Percentiles rank a stretch among this genome's conserved stretches.
These are phyloP conservation scores for Folsomia manolachei DNA, from an alignment of 2,888 invertebrate species.

Conservation along the genomic window DNA sequence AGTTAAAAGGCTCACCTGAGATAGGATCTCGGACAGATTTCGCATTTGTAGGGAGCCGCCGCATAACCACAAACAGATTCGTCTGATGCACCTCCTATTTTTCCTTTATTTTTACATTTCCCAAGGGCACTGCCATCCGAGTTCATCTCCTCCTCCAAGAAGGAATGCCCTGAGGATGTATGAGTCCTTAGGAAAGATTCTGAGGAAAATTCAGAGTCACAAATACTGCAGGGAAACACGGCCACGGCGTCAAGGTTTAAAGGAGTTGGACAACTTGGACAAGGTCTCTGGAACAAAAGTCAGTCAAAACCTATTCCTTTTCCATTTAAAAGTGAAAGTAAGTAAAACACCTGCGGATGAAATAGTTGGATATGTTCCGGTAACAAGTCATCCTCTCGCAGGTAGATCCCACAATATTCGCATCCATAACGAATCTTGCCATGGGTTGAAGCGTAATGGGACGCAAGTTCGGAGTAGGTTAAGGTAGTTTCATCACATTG, in stretches of 20 bases:
- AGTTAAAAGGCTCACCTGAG: not conserved
- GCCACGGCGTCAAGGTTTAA: not conserved
- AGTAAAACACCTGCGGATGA: too few relatives aligned
- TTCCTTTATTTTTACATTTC: too few relatives aligned
- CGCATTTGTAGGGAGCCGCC: not conserved
- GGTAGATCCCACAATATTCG: not conserved
- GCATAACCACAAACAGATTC: too few relatives aligned
- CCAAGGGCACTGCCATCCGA: too few relatives aligned
- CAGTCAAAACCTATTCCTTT: too few relatives aligned
- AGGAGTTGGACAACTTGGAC: too few relatives aligned
- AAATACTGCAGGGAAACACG: not conserved
- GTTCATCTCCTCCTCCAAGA: too few relatives aligned
- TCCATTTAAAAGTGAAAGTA: too few relatives aligned
- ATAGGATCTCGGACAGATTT: not conserved
- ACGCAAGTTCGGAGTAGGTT: not conserved
- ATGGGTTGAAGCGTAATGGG: not conserved
- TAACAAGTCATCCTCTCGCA: not conserved
- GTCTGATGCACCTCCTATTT: too few relatives aligned
- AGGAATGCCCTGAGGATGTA: not conserved
- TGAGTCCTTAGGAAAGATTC: not conserved
- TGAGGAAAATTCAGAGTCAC: not conserved
- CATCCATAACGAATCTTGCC: not conserved
- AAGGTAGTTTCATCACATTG: not conserved
- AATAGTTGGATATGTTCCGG: not conserved
- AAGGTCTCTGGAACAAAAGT: too few relatives aligned